Percentiles rank a stretch among this genome's conserved stretches.
Evolutionary conservation across 2,113 vertebrate species (phyloP).

Genomic region (Sialia sialis): DNA sequence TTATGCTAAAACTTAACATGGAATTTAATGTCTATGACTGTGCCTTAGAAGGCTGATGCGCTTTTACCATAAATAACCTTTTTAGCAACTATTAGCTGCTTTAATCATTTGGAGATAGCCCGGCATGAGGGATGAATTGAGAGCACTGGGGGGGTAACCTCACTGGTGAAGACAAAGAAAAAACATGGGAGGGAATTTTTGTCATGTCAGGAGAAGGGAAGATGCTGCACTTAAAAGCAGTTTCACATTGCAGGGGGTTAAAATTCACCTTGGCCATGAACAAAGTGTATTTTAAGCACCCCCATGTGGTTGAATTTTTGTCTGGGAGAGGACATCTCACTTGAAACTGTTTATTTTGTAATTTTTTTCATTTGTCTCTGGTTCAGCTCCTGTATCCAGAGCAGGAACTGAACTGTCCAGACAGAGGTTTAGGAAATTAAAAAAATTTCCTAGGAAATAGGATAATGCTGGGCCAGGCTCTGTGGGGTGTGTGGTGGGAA

Average conservation of each 20-base stretch:
- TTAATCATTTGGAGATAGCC: too few relatives aligned
- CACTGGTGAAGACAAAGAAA: too few relatives aligned
- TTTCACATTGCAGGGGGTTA: background rate
- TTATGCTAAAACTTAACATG: too few relatives aligned
- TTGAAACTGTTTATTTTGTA: background rate
- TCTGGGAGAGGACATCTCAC: background rate
- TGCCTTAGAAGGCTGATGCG: too few relatives aligned
- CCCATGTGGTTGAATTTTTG: background rate
- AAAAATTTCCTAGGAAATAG: background rate
- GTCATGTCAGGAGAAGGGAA: background rate
- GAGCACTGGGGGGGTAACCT: too few relatives aligned
- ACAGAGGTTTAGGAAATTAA: background rate
- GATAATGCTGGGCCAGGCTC: background rate
- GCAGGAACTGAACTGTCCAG: background rate
- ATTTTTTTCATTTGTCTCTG: background rate
- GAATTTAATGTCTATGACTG: too few relatives aligned
- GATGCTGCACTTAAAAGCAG: background rate
- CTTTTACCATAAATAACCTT: too few relatives aligned
- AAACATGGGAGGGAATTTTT: background rate
- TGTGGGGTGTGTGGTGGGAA: background rate
- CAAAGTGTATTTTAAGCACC: background rate
- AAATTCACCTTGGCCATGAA: background rate
- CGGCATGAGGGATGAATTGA: too few relatives aligned
- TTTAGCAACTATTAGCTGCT: too few relatives aligned
- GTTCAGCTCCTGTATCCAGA: background rate